Conservation (phyloP, 2,888 invertebrate species). For the Leptopilina myrica region DNA sequence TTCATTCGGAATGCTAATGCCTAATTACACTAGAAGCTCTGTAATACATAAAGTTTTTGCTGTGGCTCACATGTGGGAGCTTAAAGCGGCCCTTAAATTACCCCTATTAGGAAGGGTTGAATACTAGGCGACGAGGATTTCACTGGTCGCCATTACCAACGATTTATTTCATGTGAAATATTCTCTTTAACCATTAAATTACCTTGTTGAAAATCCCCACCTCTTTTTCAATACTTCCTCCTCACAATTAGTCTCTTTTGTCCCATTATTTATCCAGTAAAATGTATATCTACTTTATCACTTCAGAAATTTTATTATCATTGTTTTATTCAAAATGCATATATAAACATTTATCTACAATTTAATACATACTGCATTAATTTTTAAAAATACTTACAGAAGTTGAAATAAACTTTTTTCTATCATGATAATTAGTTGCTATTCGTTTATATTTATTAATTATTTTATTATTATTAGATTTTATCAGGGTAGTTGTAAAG, state of each 20-base stretch:
- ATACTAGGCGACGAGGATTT: slow-evolving; percentile 70
- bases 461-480: too few relatives aligned
- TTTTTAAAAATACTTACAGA: too few relatives aligned
- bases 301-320: too few relatives aligned
- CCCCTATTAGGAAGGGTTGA: slow-evolving; percentile 74
- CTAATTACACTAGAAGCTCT: slow-evolving; percentile 69
- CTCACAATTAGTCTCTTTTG: background rate
- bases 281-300: too few relatives aligned
- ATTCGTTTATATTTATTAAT: too few relatives aligned
- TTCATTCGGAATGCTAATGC: slow-evolving; percentile 74
- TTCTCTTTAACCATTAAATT: slow-evolving; percentile 71
- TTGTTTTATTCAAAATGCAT: too few relatives aligned
- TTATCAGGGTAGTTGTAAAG: too few relatives aligned
- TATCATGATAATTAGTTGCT: too few relatives aligned
- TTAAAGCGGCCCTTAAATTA: slow-evolving; percentile 77
- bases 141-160: slow-evolving; percentile 71
- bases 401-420: too few relatives aligned
- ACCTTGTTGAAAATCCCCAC: slow-evolving; percentile 52
- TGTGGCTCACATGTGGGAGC: slow-evolving; percentile 71
- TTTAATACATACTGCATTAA: too few relatives aligned
- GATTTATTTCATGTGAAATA: slow-evolving; percentile 76
- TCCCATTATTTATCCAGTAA: background rate
- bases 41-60: slow-evolving; percentile 74
- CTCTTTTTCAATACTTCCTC: slow-evolving; percentile 39
- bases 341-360: too few relatives aligned